Evolutionary conservation across 2,888 invertebrate genomes (phyloP), one percentile per base, ranked within the genome.

Genomic region (Andrena flavipes): DNA sequence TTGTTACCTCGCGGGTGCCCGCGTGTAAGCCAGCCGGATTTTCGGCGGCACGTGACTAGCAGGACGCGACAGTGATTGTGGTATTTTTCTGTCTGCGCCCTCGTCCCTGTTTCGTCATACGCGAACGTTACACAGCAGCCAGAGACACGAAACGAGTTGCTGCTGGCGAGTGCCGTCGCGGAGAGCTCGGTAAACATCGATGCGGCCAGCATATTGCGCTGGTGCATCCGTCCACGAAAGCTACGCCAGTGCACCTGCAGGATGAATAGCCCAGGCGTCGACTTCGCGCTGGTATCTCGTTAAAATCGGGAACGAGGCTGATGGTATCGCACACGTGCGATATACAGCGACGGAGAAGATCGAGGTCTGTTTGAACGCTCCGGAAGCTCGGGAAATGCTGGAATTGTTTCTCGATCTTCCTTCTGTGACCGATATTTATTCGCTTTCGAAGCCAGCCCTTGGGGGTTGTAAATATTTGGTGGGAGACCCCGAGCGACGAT

Each of bases 131-230:
- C 56, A 20, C 70, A 49, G 70, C 49, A 56, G 33, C 60, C 64
- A 29, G 74, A 64, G 75, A 81, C 85, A 78, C 72, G 81, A 79
- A 84, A 79, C 84, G 84, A 84, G 72, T 78, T 78, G 60, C 64
- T 54, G 72, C 65, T 16, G 35, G 56, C 64, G 54, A 71, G 72
- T 80, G 72, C 63, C 68, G 59, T 84, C 51, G 56, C 71, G 59
- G 64, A 77, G 85, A 72, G 84, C 85, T 84, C 65, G 76, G 77
- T 68, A 84, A 84, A 84, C 77, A 77, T 30, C 68, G 30, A 54
- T 56, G 73, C 51, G 70, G 68, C 84, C 59, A 54, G 81, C 71
- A 84, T 84, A 84, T 84, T 75, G 74, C 80, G 20, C 67, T 29
- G 29, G 23, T 65, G 67, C 54, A 70, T 73, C 48, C 65, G 76